These are phyloP conservation scores for Chamaetylas fuelleborni DNA, from an alignment of 2,113 vertebrate species.

Conservation along the genomic window DNA sequence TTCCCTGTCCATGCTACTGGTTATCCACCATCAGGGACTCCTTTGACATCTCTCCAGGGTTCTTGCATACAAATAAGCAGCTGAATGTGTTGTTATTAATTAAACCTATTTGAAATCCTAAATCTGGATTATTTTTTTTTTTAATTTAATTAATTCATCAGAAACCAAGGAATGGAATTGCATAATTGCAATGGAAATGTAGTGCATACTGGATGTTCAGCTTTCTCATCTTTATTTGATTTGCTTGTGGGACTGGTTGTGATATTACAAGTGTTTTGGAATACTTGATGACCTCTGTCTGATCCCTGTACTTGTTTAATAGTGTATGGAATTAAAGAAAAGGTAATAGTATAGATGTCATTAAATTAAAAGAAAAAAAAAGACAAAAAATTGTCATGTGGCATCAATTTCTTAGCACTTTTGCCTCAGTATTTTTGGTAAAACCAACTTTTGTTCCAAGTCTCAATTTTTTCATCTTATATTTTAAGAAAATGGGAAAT, in stretches of 20 bases:
- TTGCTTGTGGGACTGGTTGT: background rate
- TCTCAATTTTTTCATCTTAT: background rate
- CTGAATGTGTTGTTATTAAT: background rate
- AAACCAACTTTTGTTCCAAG: background rate
- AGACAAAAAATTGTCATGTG: background rate
- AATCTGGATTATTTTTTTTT: background rate
- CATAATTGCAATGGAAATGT: background rate
- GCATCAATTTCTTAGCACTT: background rate
- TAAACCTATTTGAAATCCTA: background rate
- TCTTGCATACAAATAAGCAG: background rate
- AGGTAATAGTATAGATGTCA: background rate
- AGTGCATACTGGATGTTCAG: background rate
- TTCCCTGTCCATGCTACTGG: rapidly evolving
- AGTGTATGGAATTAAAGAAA: background rate
- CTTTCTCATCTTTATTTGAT: background rate
- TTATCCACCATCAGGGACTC: background rate
- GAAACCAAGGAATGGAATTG: background rate
- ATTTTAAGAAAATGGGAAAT: background rate
- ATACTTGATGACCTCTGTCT: background rate
- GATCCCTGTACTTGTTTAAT: background rate
- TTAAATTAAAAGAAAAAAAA: background rate
- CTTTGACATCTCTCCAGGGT: background rate
- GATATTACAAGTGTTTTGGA: background rate
- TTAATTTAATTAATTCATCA: background rate
- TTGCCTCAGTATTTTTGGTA: background rate